Evolutionary conservation across 2,888 invertebrate genomes (phyloP).

Genomic region (Drosophila planitibia): DNA sequence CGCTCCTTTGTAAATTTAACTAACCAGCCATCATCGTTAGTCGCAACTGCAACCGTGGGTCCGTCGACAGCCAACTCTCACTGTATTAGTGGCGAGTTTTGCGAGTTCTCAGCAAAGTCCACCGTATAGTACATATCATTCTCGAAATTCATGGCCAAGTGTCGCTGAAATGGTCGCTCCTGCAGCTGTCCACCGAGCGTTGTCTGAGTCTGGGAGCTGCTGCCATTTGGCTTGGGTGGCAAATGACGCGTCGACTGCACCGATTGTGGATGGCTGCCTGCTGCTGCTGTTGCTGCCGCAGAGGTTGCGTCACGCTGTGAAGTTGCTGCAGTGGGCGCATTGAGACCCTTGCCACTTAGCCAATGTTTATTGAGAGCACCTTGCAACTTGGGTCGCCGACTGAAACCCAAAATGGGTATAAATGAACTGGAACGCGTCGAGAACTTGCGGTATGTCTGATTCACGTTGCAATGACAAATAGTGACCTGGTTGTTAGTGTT

Average conservation of each 20-base stretch:
- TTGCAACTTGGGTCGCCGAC: conserved; percentile 83
- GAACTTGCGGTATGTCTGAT: conserved; percentile 90
- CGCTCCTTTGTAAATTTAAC: conserved; percentile 78
- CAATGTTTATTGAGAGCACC: conserved; percentile 86
- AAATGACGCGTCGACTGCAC: conserved; percentile 63
- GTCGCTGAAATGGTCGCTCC: conserved; percentile 86
- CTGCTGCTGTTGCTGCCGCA: conserved; percentile 24
- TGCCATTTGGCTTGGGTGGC: conserved; percentile 60
- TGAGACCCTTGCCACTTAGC: conserved; percentile 87
- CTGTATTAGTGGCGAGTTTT: conserved; percentile 91
- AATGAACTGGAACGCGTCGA: conserved; percentile 87
- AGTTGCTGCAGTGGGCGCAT: conserved; percentile 33
- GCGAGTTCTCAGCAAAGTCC: conserved; percentile 90
- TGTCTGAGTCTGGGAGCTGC: conserved; percentile 60
- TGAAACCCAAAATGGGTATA: conserved; percentile 85
- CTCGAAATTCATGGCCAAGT: conserved; percentile 88
- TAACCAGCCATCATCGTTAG: conserved; percentile 71
- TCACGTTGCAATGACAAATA: conserved; percentile 92
- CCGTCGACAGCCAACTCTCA: conserved; percentile 82
- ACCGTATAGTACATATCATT: conserved; percentile 92
- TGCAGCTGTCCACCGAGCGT: conserved; percentile 81
- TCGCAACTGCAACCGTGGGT: conserved; percentile 24
- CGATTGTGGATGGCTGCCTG: conserved; percentile 18
- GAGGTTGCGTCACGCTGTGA: conserved; percentile 47
- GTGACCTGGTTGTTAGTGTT: conserved; percentile 87